A percentile compares a stretch with the other conserved stretches of the same genome.
These are phyloP conservation scores for Sinodicranocentrus sp. DNA, from an alignment of 2,888 invertebrate species.

Conservation along the genomic window DNA sequence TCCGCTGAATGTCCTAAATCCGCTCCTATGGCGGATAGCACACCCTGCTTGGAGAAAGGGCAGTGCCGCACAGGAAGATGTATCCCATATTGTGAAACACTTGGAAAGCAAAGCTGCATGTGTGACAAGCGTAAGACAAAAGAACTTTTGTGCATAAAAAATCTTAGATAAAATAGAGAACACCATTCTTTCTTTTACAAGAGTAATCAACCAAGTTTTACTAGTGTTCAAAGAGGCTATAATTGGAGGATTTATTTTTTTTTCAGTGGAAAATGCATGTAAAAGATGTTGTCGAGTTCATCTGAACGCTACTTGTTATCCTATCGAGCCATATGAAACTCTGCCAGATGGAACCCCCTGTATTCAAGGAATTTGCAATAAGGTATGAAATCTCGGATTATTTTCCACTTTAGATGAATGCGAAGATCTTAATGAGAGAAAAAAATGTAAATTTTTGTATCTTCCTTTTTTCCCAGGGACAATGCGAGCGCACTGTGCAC, in stretches of 20 bases:
- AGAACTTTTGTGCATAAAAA: too few species aligned
- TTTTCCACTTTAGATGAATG: background rate
- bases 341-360: constrained; percentile 96
- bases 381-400: constrained; percentile 82
- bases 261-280: constrained; percentile 93
- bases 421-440: background rate
- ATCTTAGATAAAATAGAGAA: too few species aligned
- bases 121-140: constrained; percentile 89
- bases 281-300: constrained; percentile 95
- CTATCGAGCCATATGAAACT: constrained; percentile 92
- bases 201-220: too few species aligned
- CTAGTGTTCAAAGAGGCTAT: constrained; percentile 31
- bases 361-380: constrained; percentile 97
- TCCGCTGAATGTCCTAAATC: constrained; percentile 91
- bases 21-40: constrained; percentile 91
- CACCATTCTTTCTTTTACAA: too few species aligned
- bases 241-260: constrained; percentile 60
- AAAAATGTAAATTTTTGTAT: background rate
- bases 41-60: constrained; percentile 94
- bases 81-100: constrained; percentile 96
- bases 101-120: constrained; percentile 96
- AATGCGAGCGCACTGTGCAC: constrained; percentile 95
- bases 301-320: constrained; percentile 94
- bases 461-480: constrained; percentile 83
- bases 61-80: constrained; percentile 95